These are phyloP conservation scores for Globia sparganii DNA, from an alignment of 2,888 invertebrate genomes.

Conservation along the genomic window DNA sequence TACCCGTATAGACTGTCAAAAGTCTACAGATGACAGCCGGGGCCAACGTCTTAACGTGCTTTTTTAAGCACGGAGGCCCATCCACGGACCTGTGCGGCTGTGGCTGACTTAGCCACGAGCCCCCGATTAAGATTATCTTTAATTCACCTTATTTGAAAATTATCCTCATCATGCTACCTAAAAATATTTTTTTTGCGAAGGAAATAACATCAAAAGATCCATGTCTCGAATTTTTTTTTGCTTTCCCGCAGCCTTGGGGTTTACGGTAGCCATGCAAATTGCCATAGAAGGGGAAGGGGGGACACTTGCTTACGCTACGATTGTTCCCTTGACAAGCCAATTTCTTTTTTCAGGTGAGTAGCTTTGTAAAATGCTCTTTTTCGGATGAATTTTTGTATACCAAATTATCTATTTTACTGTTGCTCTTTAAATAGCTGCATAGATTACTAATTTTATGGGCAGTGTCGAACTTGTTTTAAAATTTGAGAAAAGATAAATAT, in stretches of 20 bases:
- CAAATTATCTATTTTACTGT: not conserved
- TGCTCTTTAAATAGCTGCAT: not conserved
- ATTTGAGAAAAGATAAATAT: not conserved
- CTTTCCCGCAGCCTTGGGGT: slow-evolving; percentile 50
- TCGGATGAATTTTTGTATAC: not conserved
- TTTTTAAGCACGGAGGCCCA: too few relatives aligned
- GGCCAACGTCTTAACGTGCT: too few relatives aligned
- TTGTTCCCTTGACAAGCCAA: slow-evolving; percentile 61
- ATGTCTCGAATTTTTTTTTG: slow-evolving; percentile 49
- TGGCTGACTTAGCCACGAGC: not conserved
- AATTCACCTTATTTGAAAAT: slow-evolving; percentile 12
- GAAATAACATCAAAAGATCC: slow-evolving; percentile 37
- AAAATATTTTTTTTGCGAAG: not conserved
- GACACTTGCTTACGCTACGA: slow-evolving; percentile 64
- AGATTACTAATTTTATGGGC: not conserved
- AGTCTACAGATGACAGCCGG: too few relatives aligned
- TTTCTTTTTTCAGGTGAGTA: slow-evolving; percentile 58
- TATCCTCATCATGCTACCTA: not conserved
- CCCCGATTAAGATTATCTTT: not conserved
- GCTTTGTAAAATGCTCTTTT: slow-evolving; percentile 46
- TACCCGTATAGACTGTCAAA: not conserved
- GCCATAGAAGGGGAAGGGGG: slow-evolving; percentile 37
- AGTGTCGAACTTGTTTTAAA: not conserved
- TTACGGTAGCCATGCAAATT: slow-evolving; percentile 65
- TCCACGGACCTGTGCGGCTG: not conserved